Conservation (phyloP, 1,140 invertebrate genomes). For the roundworm (Caenorhabditis elegans) region DNA sequence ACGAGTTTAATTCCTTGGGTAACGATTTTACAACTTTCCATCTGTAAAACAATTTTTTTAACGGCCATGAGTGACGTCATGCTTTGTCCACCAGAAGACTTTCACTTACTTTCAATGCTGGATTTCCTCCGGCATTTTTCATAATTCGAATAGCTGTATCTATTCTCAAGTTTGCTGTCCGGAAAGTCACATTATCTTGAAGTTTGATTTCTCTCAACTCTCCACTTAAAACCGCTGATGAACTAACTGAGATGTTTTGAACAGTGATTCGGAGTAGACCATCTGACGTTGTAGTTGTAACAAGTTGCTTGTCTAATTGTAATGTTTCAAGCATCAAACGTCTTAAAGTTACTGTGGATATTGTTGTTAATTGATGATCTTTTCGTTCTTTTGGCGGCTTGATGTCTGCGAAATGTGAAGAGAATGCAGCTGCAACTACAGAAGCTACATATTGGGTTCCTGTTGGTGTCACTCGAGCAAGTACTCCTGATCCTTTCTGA, state of each 20-base stretch:
- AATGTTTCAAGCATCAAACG: conserved; percentile 9
- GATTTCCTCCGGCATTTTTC: conserved; percentile 26
- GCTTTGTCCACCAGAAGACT: too few species aligned
- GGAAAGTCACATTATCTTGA: neutral
- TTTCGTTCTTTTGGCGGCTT: conserved; percentile 8
- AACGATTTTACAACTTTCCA: conserved; percentile 2
- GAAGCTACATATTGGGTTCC: conserved; percentile 31
- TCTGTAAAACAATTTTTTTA: too few species aligned
- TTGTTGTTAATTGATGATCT: neutral
- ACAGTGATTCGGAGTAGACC: neutral
- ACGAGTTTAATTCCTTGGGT: neutral
- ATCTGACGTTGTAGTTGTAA: neutral
- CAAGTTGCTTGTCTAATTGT: conserved; percentile 10
- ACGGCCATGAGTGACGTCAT: too few species aligned
- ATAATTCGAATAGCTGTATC: conserved; percentile 30
- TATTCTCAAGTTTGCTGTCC: conserved; percentile 25
- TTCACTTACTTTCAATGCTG: conserved; percentile 2
- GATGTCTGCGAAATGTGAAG: neutral
- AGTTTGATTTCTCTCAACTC: conserved; percentile 14
- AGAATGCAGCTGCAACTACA: conserved; percentile 18
- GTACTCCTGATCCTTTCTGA: conserved; percentile 24
- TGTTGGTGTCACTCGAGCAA: conserved; percentile 25
- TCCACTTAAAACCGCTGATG: neutral
- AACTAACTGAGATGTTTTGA: neutral
- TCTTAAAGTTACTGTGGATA: conserved; percentile 16